phyloP scores from a whole-genome alignment of 2,113 vertebrate species.

The Mormyrus iriodes region DNA sequence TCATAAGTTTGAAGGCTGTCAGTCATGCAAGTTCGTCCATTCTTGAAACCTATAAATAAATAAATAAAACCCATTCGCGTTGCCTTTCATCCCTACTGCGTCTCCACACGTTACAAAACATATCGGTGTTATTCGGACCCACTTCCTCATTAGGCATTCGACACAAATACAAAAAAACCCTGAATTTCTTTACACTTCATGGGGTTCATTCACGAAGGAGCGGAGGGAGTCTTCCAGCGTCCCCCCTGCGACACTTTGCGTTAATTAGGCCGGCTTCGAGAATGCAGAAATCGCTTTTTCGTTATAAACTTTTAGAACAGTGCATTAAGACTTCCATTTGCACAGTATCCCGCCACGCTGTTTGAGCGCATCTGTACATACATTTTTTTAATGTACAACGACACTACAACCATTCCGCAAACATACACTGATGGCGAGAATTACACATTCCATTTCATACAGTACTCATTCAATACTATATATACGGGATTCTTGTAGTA shows the following conservation, averaged over 20 bases:
- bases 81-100: slow-evolving; percentile 24
- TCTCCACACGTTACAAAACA: slow-evolving; percentile 38
- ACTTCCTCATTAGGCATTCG: slow-evolving; percentile 26
- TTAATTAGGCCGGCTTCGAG: neutral
- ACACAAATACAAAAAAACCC: slow-evolving; percentile 28
- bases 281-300: slow-evolving; percentile 14
- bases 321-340: neutral
- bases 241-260: neutral
- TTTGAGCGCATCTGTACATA: neutral
- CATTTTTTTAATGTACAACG: neutral
- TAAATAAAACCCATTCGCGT: slow-evolving; percentile 42
- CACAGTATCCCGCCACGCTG: neutral
- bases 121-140: slow-evolving; percentile 36
- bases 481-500: neutral
- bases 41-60: slow-evolving; percentile 58
- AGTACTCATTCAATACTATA: neutral
- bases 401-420: neutral
- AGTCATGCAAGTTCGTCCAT: slow-evolving; percentile 28
- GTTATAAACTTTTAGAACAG: neutral
- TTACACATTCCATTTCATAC: neutral
- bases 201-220: neutral
- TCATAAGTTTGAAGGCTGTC: slow-evolving; percentile 13
- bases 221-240: neutral
- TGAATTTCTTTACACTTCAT: slow-evolving; percentile 13
- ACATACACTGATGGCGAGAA: neutral